These are phyloP conservation scores for Condylura cristata DNA, from an alignment of 2,113 vertebrate species.

Conservation along the genomic window DNA sequence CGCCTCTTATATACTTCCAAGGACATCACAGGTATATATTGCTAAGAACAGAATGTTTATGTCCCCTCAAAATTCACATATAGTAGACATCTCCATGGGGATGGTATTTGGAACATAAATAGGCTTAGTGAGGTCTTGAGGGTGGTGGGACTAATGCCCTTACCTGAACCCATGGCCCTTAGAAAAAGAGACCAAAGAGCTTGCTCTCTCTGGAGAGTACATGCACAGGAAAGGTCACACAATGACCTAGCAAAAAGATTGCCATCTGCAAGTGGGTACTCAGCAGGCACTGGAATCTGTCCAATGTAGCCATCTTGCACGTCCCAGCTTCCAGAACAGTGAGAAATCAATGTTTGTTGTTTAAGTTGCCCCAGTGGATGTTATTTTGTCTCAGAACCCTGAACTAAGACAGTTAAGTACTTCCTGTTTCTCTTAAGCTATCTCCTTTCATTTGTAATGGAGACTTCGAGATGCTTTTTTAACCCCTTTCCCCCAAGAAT, in stretches of 20 bases:
- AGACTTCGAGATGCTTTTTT: not conserved
- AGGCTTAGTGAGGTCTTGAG: not conserved
- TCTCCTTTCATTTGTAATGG: not conserved
- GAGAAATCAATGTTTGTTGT: not conserved
- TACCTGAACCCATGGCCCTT: too few relatives aligned
- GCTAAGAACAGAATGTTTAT: not conserved
- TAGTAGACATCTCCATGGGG: not conserved
- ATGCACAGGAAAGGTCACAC: not conserved
- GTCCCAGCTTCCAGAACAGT: not conserved
- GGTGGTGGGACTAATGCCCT: not conserved
- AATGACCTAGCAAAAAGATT: not conserved
- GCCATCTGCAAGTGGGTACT: not conserved
- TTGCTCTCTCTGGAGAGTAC: not conserved
- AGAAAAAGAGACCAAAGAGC: not conserved
- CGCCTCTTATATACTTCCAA: not conserved
- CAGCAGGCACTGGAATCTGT: not conserved
- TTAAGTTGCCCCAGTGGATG: not conserved
- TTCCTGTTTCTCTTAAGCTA: not conserved
- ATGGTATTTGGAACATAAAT: not conserved
- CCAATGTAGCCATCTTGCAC: not conserved
- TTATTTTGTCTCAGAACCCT: not conserved
- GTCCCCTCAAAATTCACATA: not conserved
- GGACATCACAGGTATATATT: not conserved
- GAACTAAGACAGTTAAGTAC: not conserved
- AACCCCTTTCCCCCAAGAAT: not conserved